phyloP scores from a whole-genome alignment of 2,888 invertebrate genomes.

The Temnothorax rugatulus region DNA sequence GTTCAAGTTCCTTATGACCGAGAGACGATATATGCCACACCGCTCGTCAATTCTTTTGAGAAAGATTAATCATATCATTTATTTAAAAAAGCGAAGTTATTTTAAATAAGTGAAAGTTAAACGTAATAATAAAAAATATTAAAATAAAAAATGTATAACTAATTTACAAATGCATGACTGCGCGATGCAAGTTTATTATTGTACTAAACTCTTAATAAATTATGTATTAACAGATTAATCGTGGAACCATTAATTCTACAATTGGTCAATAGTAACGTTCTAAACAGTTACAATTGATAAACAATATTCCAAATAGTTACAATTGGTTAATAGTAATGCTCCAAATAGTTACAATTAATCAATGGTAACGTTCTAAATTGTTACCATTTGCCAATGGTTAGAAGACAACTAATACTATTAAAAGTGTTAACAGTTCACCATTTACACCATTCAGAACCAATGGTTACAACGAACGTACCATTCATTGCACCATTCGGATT shows the following conservation, averaged over 20 bases:
- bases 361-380: neutral
- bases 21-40: neutral
- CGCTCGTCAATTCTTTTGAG: too few species aligned
- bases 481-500: neutral
- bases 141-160: neutral
- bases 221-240: neutral
- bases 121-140: neutral
- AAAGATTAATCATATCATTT: too few species aligned
- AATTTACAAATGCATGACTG: neutral
- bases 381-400: neutral
- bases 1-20: neutral
- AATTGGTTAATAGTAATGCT: neutral
- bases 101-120: too few species aligned
- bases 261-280: neutral
- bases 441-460: neutral
- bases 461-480: neutral
- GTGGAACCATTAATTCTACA: neutral
- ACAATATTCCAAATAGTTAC: neutral
- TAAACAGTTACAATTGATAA: neutral
- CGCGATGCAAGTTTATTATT: neutral
- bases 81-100: too few species aligned
- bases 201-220: neutral
- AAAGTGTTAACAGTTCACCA: neutral
- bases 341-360: slow-evolving; percentile 6
- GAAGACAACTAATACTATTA: neutral